Conservation (phyloP, 35 echinoderm and acorn worm genomes). For the Lytechinus variegatus region DNA sequence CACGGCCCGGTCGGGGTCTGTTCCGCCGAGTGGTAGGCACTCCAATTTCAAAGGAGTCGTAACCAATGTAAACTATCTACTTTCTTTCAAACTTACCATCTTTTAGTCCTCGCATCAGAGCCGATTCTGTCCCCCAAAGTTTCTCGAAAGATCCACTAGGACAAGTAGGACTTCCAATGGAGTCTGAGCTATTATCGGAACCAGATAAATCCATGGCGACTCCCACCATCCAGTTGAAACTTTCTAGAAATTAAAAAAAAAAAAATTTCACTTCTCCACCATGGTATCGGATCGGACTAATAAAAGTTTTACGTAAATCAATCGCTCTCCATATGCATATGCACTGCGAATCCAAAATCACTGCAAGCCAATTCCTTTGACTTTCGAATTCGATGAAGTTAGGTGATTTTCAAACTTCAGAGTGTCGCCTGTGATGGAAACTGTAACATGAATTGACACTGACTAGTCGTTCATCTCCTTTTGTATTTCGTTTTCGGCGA, state of each 20-base stretch:
- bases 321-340: background rate
- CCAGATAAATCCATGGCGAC: conserved; percentile 10
- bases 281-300: background rate
- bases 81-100: conserved; percentile 25
- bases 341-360: background rate
- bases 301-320: background rate
- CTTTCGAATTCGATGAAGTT: too few species aligned
- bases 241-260: background rate
- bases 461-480: too few species aligned
- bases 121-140: background rate
- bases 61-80: background rate
- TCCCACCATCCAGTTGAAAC: background rate
- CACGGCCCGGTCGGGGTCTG: too few species aligned
- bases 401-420: too few species aligned
- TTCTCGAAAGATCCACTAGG: conserved; percentile 23
- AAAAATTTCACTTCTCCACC: background rate
- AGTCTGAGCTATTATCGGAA: background rate
- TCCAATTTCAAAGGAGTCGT: background rate
- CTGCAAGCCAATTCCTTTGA: background rate
- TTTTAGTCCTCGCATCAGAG: conserved; percentile 4
- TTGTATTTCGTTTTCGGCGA: too few species aligned
- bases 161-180: background rate
- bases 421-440: too few species aligned
- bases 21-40: too few species aligned
- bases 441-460: too few species aligned